phyloP scores from a whole-genome alignment of 92 coral and sea anemone genomes.

The Parazoanthus darwini region DNA sequence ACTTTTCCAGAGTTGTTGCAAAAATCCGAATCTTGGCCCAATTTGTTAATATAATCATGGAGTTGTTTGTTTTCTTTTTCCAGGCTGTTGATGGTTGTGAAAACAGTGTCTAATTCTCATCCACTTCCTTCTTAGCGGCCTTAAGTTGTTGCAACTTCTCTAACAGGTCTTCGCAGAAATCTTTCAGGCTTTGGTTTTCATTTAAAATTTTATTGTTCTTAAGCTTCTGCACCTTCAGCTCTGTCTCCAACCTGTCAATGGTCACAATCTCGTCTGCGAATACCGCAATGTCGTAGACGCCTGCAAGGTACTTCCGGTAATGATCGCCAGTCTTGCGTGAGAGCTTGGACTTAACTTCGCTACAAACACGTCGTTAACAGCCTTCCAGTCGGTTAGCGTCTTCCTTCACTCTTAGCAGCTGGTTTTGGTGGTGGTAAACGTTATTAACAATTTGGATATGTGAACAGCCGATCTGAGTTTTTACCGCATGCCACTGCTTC shows the following conservation, averaged over 20 bases:
- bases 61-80: conserved; percentile 42
- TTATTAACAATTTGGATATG: conserved; percentile 41
- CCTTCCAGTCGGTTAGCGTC: conserved; percentile 35
- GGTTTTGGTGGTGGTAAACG: conserved; percentile 35
- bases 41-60: conserved; percentile 12
- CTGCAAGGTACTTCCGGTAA: background rate
- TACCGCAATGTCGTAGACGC: conserved; percentile 31
- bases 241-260: conserved; percentile 32
- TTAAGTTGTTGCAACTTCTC: conserved; percentile 23
- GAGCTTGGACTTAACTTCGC: conserved; percentile 41
- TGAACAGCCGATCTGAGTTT: conserved; percentile 25
- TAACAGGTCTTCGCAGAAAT: conserved; percentile 25
- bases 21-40: conserved; percentile 42
- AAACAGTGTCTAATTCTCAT: conserved; percentile 29
- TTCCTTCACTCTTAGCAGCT: conserved; percentile 39
- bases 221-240: conserved; percentile 13
- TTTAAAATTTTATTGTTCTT: conserved; percentile 33
- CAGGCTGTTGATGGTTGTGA: conserved; percentile 14
- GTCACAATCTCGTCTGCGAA: conserved; percentile 43
- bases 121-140: conserved; percentile 36
- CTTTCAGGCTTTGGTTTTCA: conserved; percentile 25
- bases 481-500: conserved; percentile 39
- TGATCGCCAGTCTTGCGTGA: conserved; percentile 34
- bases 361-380: conserved; percentile 38
- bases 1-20: conserved; percentile 40